Evolutionary conservation across 2,797 vertebrate species (phyloP).

Genomic region (Pseudotriccus pelzelni): DNA sequence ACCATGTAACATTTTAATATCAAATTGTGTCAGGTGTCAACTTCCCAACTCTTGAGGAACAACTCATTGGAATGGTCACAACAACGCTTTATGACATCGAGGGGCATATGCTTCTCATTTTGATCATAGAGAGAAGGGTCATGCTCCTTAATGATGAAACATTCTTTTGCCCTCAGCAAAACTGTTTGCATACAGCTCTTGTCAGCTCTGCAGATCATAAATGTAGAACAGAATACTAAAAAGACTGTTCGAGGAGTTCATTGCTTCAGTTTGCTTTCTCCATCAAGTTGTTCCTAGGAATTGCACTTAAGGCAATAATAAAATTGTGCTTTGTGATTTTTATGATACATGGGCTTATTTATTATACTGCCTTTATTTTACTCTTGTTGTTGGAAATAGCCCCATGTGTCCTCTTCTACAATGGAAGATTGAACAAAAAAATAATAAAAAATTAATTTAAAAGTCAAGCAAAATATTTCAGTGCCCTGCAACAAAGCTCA

Average conservation of each 20-base stretch:
- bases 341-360: slow-evolving; percentile 2
- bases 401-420: background rate
- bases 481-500: background rate
- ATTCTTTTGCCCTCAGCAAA: slow-evolving; percentile 46
- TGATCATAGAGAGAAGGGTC: background rate
- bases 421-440: slow-evolving; percentile 3
- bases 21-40: background rate
- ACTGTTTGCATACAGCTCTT: slow-evolving; percentile 36
- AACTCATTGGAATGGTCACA: background rate
- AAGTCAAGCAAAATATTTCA: slow-evolving; percentile 22
- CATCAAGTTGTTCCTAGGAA: slow-evolving; percentile 1
- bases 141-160: slow-evolving; percentile 26
- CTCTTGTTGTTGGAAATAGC: slow-evolving; percentile 6
- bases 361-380: background rate
- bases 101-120: slow-evolving; percentile 23
- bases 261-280: background rate
- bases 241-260: slow-evolving; percentile 22
- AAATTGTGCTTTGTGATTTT: slow-evolving; percentile 27
- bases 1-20: background rate
- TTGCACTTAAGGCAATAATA: background rate
- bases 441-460: slow-evolving; percentile 46
- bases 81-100: background rate
- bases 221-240: slow-evolving; percentile 40
- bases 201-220: background rate
- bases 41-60: background rate